Conservation (phyloP, 2,888 invertebrate species). For the Synergus gifuensis region DNA sequence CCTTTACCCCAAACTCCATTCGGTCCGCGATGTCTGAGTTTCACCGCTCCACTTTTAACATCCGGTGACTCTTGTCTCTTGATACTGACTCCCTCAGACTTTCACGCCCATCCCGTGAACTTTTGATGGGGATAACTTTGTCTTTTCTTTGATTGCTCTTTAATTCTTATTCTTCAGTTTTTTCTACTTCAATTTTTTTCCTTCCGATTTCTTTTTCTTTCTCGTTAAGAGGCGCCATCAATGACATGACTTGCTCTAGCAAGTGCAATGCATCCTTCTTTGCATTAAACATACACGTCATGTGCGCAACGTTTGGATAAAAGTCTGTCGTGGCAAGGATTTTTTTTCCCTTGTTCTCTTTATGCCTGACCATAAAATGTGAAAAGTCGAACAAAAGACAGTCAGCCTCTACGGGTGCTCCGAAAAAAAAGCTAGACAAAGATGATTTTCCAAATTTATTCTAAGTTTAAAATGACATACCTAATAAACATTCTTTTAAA, state of each 20-base stretch:
- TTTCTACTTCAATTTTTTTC: background rate
- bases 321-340: conserved; percentile 23
- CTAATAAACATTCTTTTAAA: background rate
- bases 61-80: conserved; percentile 26
- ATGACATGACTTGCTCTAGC: background rate
- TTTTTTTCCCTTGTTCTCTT: conserved; percentile 8
- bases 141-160: conserved; percentile 1
- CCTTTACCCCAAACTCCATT: background rate
- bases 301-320: background rate
- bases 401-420: background rate
- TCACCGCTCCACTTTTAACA: conserved; percentile 26
- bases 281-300: background rate
- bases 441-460: background rate
- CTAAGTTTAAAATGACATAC: background rate
- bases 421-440: background rate
- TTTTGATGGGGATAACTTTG: background rate
- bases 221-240: conserved; percentile 12
- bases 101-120: conserved; percentile 35
- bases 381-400: conserved; percentile 17
- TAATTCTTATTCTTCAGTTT: background rate
- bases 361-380: conserved; percentile 12
- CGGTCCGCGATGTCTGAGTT: conserved; percentile 1
- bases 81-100: conserved; percentile 7
- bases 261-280: conserved; percentile 16
- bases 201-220: background rate